phyloP scores from a whole-genome alignment of 2,888 invertebrate genomes.

The Coenonympha glycerion region DNA sequence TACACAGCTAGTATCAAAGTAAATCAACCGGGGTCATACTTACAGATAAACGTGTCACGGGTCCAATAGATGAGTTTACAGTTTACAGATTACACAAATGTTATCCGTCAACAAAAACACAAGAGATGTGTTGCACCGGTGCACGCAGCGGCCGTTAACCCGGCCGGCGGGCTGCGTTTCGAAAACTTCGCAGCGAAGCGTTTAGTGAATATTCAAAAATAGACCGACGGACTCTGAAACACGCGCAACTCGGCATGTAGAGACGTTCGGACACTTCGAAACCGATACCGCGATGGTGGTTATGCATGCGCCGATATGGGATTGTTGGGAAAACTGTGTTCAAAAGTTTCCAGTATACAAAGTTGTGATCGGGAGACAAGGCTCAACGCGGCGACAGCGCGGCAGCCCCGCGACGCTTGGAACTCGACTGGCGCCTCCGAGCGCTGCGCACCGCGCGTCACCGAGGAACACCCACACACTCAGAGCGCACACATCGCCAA shows the following conservation, averaged over 20 bases:
- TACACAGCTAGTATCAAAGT: slow-evolving; percentile 53
- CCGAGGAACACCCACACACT: slow-evolving; percentile 60
- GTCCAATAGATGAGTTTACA: slow-evolving; percentile 57
- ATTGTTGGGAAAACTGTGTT: slow-evolving; percentile 53
- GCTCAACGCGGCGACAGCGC: slow-evolving; percentile 56
- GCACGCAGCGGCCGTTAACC: slow-evolving; percentile 73
- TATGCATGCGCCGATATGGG: slow-evolving; percentile 41
- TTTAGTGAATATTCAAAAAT: slow-evolving; percentile 75
- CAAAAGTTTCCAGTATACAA: slow-evolving; percentile 75
- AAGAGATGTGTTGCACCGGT: slow-evolving; percentile 64
- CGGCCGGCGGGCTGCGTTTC: slow-evolving; percentile 68
- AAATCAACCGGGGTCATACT: slow-evolving; percentile 72
- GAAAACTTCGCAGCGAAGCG: slow-evolving; percentile 71
- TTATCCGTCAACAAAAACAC: slow-evolving; percentile 73
- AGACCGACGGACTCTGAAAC: slow-evolving; percentile 60
- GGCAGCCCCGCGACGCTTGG: slow-evolving; percentile 63
- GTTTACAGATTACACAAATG: slow-evolving; percentile 66
- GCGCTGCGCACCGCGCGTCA: slow-evolving; percentile 51
- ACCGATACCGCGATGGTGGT: slow-evolving; percentile 41
- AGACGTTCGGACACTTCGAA: slow-evolving; percentile 44
- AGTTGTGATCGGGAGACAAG: slow-evolving; percentile 67
- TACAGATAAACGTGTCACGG: slow-evolving; percentile 68
- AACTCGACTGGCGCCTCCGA: slow-evolving; percentile 61
- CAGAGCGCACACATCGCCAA: slow-evolving; percentile 36
- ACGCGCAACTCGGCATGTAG: slow-evolving; percentile 50